phyloP scores from a whole-genome alignment of 2,797 vertebrate species.

The Chromis chromis region DNA sequence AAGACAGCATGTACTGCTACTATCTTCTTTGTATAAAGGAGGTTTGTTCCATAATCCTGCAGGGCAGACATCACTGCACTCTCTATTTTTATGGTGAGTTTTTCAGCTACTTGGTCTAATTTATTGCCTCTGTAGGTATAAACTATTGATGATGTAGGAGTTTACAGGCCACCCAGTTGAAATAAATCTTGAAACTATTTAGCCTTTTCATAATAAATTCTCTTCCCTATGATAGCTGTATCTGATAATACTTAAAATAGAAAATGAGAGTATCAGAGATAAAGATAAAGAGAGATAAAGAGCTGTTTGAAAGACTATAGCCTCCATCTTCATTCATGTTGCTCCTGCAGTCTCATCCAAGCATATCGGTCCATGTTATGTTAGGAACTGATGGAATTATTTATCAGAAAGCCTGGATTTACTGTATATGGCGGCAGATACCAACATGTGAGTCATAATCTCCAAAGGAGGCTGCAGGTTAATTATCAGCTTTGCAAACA shows the following conservation, averaged over 20 bases:
- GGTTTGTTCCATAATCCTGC: slow-evolving; percentile 46
- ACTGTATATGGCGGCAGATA: neutral
- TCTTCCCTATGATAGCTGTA: neutral
- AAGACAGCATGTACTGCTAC: neutral
- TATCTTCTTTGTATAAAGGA: slow-evolving; percentile 24
- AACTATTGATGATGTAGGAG: slow-evolving; percentile 22
- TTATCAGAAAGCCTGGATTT: neutral
- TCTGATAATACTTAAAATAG: slow-evolving; percentile 3
- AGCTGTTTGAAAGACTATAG: neutral
- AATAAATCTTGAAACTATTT: slow-evolving; percentile 9
- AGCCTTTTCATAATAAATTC: neutral
- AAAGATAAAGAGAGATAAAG: no score
- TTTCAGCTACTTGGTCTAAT: neutral
- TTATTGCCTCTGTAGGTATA: slow-evolving; percentile 21
- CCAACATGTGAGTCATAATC: neutral
- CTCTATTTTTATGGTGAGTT: slow-evolving; percentile 12
- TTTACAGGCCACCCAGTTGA: slow-evolving; percentile 25
- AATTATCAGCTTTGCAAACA: neutral
- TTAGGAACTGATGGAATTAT: neutral
- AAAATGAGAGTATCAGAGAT: neutral
- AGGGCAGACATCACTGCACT: slow-evolving; percentile 25
- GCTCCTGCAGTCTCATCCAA: neutral
- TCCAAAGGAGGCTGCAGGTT: neutral
- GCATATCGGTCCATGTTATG: neutral
- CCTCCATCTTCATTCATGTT: neutral